A percentile compares a stretch with the other conserved stretches of the same genome.
Conservation (phyloP, 2,113 vertebrate species). For the Antigone vipio region DNA sequence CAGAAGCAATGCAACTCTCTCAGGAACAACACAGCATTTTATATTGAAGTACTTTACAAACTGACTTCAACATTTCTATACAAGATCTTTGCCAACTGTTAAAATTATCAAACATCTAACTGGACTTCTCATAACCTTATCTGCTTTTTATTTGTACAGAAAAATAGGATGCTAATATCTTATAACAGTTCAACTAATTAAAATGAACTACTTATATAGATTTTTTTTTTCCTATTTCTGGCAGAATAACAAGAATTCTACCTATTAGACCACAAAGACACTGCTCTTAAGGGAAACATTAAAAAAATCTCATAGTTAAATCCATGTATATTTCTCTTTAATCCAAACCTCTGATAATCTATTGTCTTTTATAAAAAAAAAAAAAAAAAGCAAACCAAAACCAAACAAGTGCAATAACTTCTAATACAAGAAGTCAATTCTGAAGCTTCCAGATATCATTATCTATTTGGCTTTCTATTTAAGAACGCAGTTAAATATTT, state of each 20-base stretch:
- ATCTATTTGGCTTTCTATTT: not conserved
- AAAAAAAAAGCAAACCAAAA: not conserved
- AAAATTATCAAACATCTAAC: not conserved
- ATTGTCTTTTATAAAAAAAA: not conserved
- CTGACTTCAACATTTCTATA: not conserved
- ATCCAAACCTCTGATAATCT: not conserved
- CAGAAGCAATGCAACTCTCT: not conserved
- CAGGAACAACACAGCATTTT: not conserved
- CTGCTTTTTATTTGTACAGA: not conserved
- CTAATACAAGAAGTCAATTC: not conserved
- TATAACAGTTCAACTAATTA: not conserved
- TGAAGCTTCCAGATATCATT: not conserved
- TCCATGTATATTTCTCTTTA: not conserved
- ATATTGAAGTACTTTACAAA: not conserved
- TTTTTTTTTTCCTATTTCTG: not conserved
- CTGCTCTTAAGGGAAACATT: not conserved
- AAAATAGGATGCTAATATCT: not conserved
- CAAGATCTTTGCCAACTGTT: not conserved
- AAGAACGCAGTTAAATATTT: not conserved
- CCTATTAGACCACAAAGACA: not conserved
- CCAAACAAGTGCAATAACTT: not conserved
- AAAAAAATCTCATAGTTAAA: not conserved
- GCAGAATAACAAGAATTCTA: not conserved
- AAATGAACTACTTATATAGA: not conserved
- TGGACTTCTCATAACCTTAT: not conserved